phyloP scores from a whole-genome alignment of 2,797 vertebrate species.

The Scleropages formosus region DNA sequence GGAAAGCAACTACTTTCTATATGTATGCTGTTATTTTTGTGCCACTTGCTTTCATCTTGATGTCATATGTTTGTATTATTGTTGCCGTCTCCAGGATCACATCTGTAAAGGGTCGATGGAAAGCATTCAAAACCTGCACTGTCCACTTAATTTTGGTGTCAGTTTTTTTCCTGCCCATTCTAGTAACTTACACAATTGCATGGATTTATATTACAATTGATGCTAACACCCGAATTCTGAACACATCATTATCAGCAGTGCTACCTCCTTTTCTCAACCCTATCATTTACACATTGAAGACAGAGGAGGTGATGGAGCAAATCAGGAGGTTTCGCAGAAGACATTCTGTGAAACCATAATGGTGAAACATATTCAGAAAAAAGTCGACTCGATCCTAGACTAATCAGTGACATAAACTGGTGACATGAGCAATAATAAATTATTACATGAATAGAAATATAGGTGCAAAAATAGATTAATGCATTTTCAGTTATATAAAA shows the following conservation, averaged over 20 bases:
- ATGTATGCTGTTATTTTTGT: constrained; percentile 32
- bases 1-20: background rate
- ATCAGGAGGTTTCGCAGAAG: constrained; percentile 43
- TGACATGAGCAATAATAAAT: too few relatives aligned
- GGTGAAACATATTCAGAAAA: too few relatives aligned
- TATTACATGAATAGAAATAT: too few relatives aligned
- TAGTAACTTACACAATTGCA: constrained; percentile 47
- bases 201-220: constrained; percentile 40
- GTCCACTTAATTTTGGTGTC: constrained; percentile 56
- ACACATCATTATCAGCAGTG: constrained; percentile 43
- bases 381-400: too few relatives aligned
- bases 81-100: constrained; percentile 45
- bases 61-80: constrained; percentile 51
- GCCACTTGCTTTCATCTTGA: constrained; percentile 44
- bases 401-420: too few relatives aligned
- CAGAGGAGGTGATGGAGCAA: constrained; percentile 58
- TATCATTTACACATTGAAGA: constrained; percentile 62
- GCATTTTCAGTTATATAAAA: too few relatives aligned
- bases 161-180: constrained; percentile 50
- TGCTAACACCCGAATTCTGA: constrained; percentile 55
- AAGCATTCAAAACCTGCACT: constrained; percentile 55
- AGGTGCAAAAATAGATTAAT: too few relatives aligned
- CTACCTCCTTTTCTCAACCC: constrained; percentile 60
- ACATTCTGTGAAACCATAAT: background rate
- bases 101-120: constrained; percentile 41